Evolutionary conservation across 2,797 vertebrate genomes (phyloP).

Genomic region (Microchirus variegatus): DNA sequence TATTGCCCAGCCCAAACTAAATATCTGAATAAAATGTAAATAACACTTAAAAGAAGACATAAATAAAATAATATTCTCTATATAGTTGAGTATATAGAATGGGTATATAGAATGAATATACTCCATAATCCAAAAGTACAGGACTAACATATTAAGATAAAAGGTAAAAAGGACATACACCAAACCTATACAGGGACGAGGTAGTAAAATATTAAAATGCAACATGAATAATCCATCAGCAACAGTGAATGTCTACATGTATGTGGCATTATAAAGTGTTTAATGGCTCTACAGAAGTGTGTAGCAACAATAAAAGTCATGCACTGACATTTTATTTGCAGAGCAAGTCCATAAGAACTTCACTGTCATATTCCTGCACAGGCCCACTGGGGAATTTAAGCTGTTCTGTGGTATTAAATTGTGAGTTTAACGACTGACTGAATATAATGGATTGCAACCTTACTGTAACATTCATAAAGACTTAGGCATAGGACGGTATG

Average conservation of each 20-base stretch:
- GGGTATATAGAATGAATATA: too few relatives aligned
- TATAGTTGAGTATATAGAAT: too few relatives aligned
- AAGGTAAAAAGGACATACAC: too few relatives aligned
- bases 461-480: not conserved
- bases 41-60: too few relatives aligned
- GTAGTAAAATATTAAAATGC: not conserved
- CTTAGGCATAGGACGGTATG: not conserved
- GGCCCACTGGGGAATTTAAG: conserved; percentile 32
- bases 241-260: not conserved
- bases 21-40: too few relatives aligned
- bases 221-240: not conserved
- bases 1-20: too few relatives aligned
- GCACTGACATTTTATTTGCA: conserved; percentile 33
- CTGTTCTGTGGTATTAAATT: conserved; percentile 49
- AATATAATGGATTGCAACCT: conserved; percentile 17
- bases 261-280: not conserved
- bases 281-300: conserved; percentile 3
- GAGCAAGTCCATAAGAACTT: conserved; percentile 26
- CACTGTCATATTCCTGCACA: conserved; percentile 23
- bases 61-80: too few relatives aligned
- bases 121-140: too few relatives aligned
- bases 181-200: too few relatives aligned
- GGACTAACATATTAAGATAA: too few relatives aligned
- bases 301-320: conserved; percentile 23
- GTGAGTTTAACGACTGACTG: conserved; percentile 62